Percentiles rank a stretch among this genome's conserved stretches.
These are phyloP conservation scores for Microctenopoma stevenorrisi DNA, from an alignment of 2,797 vertebrate species.

Conservation along the genomic window DNA sequence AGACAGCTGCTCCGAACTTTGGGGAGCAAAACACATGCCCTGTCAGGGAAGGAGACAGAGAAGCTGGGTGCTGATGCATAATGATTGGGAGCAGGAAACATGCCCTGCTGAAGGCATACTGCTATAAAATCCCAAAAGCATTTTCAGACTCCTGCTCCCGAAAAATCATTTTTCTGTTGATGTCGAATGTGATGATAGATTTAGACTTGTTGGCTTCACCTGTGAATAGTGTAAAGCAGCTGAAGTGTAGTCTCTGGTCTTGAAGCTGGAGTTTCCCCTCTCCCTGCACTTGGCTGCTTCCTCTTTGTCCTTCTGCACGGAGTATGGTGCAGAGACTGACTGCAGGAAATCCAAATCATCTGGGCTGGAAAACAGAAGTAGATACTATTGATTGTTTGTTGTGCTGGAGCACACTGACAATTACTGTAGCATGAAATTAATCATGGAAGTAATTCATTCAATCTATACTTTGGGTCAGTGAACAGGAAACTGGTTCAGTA, in stretches of 20 bases:
- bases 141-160: neutral
- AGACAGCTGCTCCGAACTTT: conserved; percentile 84
- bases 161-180: neutral
- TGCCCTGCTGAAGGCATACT: neutral
- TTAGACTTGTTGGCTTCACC: conserved; percentile 70
- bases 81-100: conserved; percentile 6
- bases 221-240: conserved; percentile 87
- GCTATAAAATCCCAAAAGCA: neutral
- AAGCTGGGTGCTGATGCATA: conserved; percentile 24
- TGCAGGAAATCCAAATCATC: conserved; percentile 82
- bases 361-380: conserved; percentile 69
- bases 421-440: no score
- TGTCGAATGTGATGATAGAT: neutral
- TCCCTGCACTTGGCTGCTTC: conserved; percentile 81
- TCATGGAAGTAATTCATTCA: no score
- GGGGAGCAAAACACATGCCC: conserved; percentile 86
- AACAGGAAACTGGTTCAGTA: no score
- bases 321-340: conserved; percentile 66
- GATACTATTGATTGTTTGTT: neutral
- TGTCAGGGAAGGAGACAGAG: conserved; percentile 69
- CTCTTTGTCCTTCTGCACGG: conserved; percentile 78
- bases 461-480: no score
- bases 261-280: conserved; percentile 87
- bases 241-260: conserved; percentile 78
- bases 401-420: no score